Evolutionary conservation across 2,113 vertebrate genomes (phyloP).

Genomic region (Solea solea): DNA sequence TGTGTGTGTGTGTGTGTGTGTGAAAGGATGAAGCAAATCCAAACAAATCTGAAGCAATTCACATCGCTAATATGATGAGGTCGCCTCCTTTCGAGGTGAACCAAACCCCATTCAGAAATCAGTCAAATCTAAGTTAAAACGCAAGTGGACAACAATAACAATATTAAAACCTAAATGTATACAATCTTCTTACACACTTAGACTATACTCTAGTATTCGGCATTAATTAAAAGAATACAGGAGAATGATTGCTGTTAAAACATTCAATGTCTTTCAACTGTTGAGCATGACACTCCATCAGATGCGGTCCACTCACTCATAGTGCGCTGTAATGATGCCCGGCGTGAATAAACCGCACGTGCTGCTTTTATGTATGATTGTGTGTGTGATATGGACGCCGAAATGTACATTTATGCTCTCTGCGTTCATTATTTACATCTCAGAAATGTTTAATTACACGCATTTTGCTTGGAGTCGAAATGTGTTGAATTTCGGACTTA

Average conservation of each 20-base stretch:
- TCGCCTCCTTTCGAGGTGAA: accelerated
- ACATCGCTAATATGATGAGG: not conserved
- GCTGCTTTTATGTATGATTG: too few relatives aligned
- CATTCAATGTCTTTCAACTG: not conserved
- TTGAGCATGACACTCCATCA: not conserved
- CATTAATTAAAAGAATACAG: accelerated
- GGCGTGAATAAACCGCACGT: not conserved
- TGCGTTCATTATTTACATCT: too few relatives aligned
- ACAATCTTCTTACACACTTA: accelerated
- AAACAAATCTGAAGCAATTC: not conserved
- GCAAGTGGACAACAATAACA: not conserved
- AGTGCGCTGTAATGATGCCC: accelerated
- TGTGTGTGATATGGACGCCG: too few relatives aligned
- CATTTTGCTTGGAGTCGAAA: too few relatives aligned
- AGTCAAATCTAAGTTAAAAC: not conserved
- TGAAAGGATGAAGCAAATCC: not conserved
- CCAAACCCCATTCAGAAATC: conserved; percentile 21
- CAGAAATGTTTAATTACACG: too few relatives aligned
- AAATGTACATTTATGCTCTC: too few relatives aligned
- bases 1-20: too few relatives aligned
- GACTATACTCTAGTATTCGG: conserved; percentile 3
- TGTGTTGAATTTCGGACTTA: too few relatives aligned
- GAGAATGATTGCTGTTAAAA: not conserved
- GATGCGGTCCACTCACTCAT: accelerated
- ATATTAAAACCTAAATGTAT: accelerated